Conservation (phyloP, 2,888 invertebrate genomes). For the Luperina nickerlii region DNA sequence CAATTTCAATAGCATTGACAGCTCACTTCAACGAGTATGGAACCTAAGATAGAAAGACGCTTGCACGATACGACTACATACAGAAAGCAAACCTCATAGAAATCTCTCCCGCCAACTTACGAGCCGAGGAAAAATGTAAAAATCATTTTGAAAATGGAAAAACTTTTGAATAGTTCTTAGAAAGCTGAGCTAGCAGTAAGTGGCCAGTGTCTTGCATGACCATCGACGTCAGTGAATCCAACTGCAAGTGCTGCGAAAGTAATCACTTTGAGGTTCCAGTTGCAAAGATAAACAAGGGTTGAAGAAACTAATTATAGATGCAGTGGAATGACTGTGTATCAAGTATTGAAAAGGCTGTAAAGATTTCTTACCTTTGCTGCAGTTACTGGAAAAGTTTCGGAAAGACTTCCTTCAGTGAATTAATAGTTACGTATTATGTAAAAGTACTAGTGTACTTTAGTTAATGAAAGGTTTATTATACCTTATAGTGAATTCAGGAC, state of each 20-base stretch:
- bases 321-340: neutral
- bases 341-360: neutral
- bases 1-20: neutral
- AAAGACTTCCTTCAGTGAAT: neutral
- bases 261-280: conserved; percentile 22
- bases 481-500: neutral
- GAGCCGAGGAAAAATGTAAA: conserved; percentile 19
- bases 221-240: conserved; percentile 42
- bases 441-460: neutral
- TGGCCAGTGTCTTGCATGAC: conserved; percentile 16
- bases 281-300: conserved; percentile 9
- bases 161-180: conserved; percentile 44
- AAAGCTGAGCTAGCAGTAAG: conserved; percentile 9
- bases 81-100: no score
- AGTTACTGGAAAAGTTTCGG: neutral
- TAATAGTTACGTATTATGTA: neutral
- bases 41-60: no score
- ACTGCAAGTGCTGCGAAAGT: conserved; percentile 18
- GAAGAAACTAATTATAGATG: conserved; percentile 9
- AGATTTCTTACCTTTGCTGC: neutral
- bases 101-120: conserved; percentile 3
- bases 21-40: neutral
- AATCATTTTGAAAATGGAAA: conserved; percentile 38
- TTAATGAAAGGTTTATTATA: neutral
- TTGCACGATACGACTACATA: no score